Conservation (phyloP, 2,797 vertebrate genomes). For the Gymnocypris eckloni region DNA sequence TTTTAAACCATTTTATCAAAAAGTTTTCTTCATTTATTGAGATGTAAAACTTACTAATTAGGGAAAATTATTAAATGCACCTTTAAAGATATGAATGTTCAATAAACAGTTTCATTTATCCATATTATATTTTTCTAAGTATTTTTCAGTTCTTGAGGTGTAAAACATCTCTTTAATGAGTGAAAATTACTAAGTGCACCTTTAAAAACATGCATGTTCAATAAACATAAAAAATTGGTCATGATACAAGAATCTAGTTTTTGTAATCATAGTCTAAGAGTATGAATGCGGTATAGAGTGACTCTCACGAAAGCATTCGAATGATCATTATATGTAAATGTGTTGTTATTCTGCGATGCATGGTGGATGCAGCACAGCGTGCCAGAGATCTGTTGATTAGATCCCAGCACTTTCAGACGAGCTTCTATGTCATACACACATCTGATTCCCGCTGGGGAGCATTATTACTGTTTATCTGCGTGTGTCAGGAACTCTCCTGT, state of each 20-base stretch:
- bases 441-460: conserved; percentile 50
- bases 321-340: neutral
- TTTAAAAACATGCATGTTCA: too few species aligned
- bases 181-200: too few species aligned
- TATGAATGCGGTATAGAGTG: neutral
- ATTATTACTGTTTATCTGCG: conserved; percentile 46
- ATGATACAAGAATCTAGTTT: neutral
- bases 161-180: too few species aligned
- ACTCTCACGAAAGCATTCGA: neutral
- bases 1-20: neutral
- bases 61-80: neutral
- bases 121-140: neutral
- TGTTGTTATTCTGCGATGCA: conserved; percentile 16
- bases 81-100: neutral
- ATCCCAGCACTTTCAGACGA: conserved; percentile 21
- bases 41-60: neutral
- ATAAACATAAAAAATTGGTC: too few species aligned
- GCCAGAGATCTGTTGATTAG: conserved; percentile 21
- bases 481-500: conserved; percentile 14
- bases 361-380: conserved; percentile 28
- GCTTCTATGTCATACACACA: conserved; percentile 25
- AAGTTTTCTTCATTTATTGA: neutral
- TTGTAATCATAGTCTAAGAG: neutral
- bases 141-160: too few species aligned
- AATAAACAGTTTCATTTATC: neutral